These are phyloP conservation scores for Plutomurus gul DNA, from an alignment of 1,140 invertebrate species.

Conservation along the genomic window DNA sequence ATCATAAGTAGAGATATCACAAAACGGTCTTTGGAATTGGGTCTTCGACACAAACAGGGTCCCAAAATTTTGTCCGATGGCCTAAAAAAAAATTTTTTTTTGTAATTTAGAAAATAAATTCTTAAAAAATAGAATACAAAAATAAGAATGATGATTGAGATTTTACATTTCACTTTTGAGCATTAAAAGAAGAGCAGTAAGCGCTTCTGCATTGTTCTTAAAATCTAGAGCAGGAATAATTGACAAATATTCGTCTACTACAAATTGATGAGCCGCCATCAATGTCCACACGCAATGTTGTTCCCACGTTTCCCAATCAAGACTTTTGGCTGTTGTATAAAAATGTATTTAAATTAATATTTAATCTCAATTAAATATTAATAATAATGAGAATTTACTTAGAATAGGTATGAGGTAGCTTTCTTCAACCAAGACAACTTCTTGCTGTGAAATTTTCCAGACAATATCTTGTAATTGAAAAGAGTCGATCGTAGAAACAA, in stretches of 20 bases:
- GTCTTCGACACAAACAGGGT: constrained; percentile 45
- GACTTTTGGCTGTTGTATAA: constrained; percentile 73
- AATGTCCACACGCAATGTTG: constrained; percentile 97
- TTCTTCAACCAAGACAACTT: constrained; percentile 64
- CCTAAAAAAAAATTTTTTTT: constrained; percentile 32
- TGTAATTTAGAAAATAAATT: no score
- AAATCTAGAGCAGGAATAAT: constrained; percentile 87
- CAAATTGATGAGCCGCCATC: constrained; percentile 87
- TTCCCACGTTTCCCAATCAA: constrained; percentile 95
- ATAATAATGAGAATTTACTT: constrained; percentile 58
- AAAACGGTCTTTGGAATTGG: constrained; percentile 55
- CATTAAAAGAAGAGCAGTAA: constrained; percentile 86
- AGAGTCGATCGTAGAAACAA: constrained; percentile 86
- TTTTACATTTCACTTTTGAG: constrained; percentile 84
- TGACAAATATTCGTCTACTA: constrained; percentile 82
- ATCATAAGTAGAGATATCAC: constrained; percentile 70
- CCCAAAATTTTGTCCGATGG: constrained; percentile 45
- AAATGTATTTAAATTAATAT: not conserved
- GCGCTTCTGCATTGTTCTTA: constrained; percentile 84
- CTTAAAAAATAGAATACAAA: constrained; percentile 6
- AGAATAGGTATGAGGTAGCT: constrained; percentile 61
- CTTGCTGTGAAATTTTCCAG: constrained; percentile 87
- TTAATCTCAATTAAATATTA: not conserved
- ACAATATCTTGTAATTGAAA: constrained; percentile 85
- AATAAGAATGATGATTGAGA: constrained; percentile 24